Evolutionary conservation across 2,797 vertebrate species (phyloP).

Genomic region (Salmo trutta): DNA sequence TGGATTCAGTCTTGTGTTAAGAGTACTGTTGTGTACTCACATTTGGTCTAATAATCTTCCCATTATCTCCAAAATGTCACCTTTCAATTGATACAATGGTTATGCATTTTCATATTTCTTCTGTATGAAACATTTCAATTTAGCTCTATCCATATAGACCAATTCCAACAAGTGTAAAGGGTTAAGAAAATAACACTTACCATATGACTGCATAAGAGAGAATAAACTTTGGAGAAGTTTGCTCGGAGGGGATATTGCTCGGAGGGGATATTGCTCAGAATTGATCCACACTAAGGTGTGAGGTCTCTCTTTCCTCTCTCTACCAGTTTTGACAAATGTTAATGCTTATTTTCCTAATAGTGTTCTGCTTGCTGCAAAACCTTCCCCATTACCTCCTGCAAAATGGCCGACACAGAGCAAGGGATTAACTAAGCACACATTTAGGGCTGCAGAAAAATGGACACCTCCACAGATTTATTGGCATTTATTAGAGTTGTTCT

Average conservation of each 20-base stretch:
- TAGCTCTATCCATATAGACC: too few species aligned
- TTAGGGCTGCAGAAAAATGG: constrained; percentile 62
- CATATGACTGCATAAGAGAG: too few species aligned
- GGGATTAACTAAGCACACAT: constrained; percentile 67
- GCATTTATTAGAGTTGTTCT: constrained; percentile 69
- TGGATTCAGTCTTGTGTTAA: too few species aligned
- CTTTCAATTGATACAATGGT: too few species aligned
- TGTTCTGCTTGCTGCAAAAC: constrained; percentile 40
- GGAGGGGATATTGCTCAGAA: background rate
- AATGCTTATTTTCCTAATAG: constrained; percentile 25
- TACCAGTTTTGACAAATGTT: constrained; percentile 41
- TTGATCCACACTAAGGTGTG: background rate
- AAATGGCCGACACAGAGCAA: constrained; percentile 57
- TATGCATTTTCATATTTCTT: too few species aligned
- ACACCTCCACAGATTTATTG: constrained; percentile 66
- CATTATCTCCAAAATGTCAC: too few species aligned
- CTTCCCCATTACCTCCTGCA: constrained; percentile 51
- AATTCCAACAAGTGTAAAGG: too few species aligned
- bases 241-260: background rate
- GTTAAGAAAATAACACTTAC: too few species aligned
- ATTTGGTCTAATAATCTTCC: too few species aligned
- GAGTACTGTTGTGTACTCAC: too few species aligned
- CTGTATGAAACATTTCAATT: too few species aligned
- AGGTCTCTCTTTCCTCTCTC: constrained; percentile 15
- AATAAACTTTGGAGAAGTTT: background rate